Evolutionary conservation across 37 sponge, comb jelly and placozoan species (phyloP).

Genomic region (Spongilla lacustris): DNA sequence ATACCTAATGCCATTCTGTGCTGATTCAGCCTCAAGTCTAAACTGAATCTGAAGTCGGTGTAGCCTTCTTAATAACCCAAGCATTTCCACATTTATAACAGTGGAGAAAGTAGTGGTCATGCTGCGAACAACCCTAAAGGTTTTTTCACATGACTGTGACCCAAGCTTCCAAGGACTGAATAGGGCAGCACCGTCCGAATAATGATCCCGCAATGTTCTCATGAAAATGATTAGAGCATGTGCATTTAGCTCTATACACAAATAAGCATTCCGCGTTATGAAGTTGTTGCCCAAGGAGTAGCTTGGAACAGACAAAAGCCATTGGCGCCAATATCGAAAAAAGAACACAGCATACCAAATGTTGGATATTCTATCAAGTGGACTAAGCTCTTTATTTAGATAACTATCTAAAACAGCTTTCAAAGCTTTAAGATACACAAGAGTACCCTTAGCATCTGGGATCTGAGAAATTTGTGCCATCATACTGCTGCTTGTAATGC

Average conservation of each 20-base stretch:
- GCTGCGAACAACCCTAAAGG: conserved; percentile 33
- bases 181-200: background rate
- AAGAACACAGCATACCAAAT: conserved; percentile 52
- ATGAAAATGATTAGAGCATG: conserved; percentile 39
- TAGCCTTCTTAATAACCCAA: conserved; percentile 26
- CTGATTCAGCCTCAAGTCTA: conserved; percentile 14
- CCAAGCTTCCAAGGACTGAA: conserved; percentile 53
- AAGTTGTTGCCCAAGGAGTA: conserved; percentile 38
- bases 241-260: conserved; percentile 51
- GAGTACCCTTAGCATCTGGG: conserved; percentile 44
- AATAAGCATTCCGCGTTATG: conserved; percentile 35
- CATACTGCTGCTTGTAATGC: background rate
- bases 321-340: conserved; percentile 39
- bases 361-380: conserved; percentile 13
- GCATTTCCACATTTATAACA: conserved; percentile 44
- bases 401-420: conserved; percentile 33
- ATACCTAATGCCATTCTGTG: conserved; percentile 9
- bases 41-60: conserved; percentile 48
- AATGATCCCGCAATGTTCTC: background rate
- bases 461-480: background rate
- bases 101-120: conserved; percentile 57
- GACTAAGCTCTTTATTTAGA: conserved; percentile 18
- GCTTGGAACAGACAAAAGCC: background rate
- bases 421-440: background rate
- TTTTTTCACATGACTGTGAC: conserved; percentile 56